Conservation (phyloP, 2,797 vertebrate genomes). For the Cyclopterus lumpus region DNA sequence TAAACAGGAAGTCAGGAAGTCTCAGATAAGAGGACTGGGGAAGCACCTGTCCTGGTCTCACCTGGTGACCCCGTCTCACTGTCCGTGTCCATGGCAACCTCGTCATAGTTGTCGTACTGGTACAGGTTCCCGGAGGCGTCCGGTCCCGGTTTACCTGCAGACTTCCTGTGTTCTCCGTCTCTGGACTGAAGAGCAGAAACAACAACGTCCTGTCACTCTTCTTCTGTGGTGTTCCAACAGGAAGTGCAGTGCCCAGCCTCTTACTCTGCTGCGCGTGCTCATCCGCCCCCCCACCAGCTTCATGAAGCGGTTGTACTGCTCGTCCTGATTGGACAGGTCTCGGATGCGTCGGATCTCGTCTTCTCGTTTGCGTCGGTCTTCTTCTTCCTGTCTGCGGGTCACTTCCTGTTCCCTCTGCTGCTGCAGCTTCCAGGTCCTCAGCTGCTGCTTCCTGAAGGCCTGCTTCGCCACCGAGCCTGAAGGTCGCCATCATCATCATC, state of each 20-base stretch:
- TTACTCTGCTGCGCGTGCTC: constrained; percentile 81
- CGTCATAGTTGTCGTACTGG: constrained; percentile 99
- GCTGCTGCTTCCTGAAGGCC: constrained; percentile 89
- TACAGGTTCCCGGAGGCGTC: constrained; percentile 93
- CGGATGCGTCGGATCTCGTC: constrained; percentile 96
- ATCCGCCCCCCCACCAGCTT: constrained; percentile 93
- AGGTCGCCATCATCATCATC: not conserved
- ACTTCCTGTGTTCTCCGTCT: constrained; percentile 91
- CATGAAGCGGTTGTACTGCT: constrained; percentile 99
- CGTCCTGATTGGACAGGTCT: constrained; percentile 97
- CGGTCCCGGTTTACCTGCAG: constrained; percentile 86
- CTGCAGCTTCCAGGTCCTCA: constrained; percentile 92
- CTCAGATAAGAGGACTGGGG: no score
- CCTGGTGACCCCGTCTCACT: constrained; percentile 96
- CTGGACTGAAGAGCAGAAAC: constrained; percentile 82
- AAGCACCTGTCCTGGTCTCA: constrained; percentile 57
- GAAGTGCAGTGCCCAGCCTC: no score
- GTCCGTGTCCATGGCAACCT: constrained; percentile 99
- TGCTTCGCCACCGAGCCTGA: constrained; percentile 86
- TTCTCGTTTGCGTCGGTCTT: constrained; percentile 93
- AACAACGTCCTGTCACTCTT: not conserved
- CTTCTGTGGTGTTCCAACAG: not conserved
- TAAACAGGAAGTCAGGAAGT: no score
- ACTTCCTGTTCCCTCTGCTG: constrained; percentile 88
- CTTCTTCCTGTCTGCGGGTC: constrained; percentile 88